A percentile compares a stretch with the other conserved stretches of the same genome.
These are phyloP conservation scores for Mormyrus iriodes DNA, from an alignment of 2,113 vertebrate genomes.

Conservation along the genomic window DNA sequence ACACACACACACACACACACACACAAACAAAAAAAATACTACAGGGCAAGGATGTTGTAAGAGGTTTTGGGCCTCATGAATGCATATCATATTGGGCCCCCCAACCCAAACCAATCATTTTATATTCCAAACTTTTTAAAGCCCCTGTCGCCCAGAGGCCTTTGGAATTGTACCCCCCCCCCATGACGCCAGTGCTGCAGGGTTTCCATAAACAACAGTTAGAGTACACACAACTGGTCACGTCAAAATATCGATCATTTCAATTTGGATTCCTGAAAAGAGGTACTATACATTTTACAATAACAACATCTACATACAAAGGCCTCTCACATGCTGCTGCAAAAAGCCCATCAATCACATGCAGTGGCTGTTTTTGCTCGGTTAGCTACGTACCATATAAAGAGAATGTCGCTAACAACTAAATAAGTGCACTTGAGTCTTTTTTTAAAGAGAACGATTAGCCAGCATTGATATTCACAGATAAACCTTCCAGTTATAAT, in stretches of 20 bases:
- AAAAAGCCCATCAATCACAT: not conserved
- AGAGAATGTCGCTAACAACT: not conserved
- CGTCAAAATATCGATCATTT: not conserved
- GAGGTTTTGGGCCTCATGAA: not conserved
- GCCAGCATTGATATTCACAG: not conserved
- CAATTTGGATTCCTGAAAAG: not conserved
- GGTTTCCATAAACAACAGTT: not conserved
- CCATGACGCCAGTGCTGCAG: not conserved
- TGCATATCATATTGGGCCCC: not conserved
- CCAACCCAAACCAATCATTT: too few relatives aligned
- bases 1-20: too few relatives aligned
- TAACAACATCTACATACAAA: not conserved
- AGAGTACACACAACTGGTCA: not conserved
- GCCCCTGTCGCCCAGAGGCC: too few relatives aligned
- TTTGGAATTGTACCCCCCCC: too few relatives aligned
- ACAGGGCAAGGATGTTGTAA: not conserved
- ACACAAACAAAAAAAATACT: too few relatives aligned
- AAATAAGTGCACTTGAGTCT: not conserved
- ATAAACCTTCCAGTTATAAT: not conserved
- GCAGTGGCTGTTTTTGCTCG: not conserved
- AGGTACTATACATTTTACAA: not conserved
- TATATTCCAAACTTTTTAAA: too few relatives aligned
- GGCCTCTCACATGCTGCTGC: not conserved
- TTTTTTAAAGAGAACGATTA: not conserved
- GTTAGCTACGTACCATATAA: not conserved